Base-by-base conservation (phyloP, 2,888 invertebrate genomes). In the Macaria liturata region DNA sequence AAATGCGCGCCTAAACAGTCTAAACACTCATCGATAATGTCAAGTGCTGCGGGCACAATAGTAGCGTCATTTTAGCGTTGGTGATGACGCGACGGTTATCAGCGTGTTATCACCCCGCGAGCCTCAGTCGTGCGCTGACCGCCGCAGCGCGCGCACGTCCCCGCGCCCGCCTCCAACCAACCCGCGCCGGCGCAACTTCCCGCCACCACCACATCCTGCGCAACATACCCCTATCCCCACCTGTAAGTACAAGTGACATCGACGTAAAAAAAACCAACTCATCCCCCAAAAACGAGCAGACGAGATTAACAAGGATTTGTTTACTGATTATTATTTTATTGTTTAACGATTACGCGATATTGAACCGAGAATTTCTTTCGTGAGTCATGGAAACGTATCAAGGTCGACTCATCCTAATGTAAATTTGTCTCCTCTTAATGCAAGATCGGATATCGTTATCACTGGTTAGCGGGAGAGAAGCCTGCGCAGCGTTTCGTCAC, bases 51-150 rank as follows among this genome's bases (percentile, higher is more conserved):
- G 37, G 42, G 8, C 7, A 50, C 53, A 40, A 42, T 9, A 51
- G 61, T 40, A 64, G 72, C 74, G 73, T 74, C 75, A 76, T 66
- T 66, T 72, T 66, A 70, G 67, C 62, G 65, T 49, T 40, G 72
- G 72, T 69, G 80, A 76, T 83, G 82, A 83, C 84, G 81, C 79
- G 79, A 51, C 77, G 82, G 83, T 88, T 89, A 89, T 89, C 88
- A 88, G 83, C 76, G 76, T 37, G 85, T 86, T 89, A 89, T 89
- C 88, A 88, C 83, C 82, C 79, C 75, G 78, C 80, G 82, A 81
- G 84, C 81, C 85, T 73, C 82, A 88, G 88, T 88, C 76, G 80
- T 82, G 84, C 83, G 85, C 72, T 75, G 77, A 80, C 83, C 81
- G 78, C 82, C 77, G 75, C 70, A 64, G 66, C 68, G 78, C 73